Conservation (phyloP, 37 sponge, comb jelly and placozoan species). For the Spongia lamella region DNA sequence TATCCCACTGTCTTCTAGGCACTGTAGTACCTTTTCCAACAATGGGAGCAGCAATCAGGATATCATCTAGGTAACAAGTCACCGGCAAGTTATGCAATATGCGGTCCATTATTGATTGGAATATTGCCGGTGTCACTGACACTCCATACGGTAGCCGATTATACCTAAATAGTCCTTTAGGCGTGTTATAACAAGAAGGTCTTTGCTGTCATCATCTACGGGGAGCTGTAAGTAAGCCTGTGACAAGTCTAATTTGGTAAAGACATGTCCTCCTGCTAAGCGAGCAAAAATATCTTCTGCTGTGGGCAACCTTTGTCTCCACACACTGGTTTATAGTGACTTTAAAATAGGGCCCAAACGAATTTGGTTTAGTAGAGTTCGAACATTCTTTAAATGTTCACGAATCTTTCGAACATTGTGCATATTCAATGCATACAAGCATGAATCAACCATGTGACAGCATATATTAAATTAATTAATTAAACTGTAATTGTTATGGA, state of each 20-base stretch:
- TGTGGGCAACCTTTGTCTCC: conserved; percentile 26
- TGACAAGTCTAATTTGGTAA: conserved; percentile 21
- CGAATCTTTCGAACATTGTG: too few relatives aligned
- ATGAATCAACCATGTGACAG: too few relatives aligned
- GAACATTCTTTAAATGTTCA: too few relatives aligned
- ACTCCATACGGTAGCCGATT: conserved; percentile 28
- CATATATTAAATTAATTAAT: too few relatives aligned
- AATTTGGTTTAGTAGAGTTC: too few relatives aligned
- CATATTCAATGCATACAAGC: too few relatives aligned
- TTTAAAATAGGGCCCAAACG: too few relatives aligned
- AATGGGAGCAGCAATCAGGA: neutral
- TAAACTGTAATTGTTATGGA: too few relatives aligned
- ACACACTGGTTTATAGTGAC: conserved; percentile 30
- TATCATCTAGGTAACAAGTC: conserved; percentile 25
- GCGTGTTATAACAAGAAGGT: conserved; percentile 14
- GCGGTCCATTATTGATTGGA: conserved; percentile 13
- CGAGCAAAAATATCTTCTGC: conserved; percentile 24
- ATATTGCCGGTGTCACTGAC: conserved; percentile 19
- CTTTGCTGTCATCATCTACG: neutral
- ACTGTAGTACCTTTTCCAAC: conserved; percentile 7
- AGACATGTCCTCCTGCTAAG: conserved; percentile 20
- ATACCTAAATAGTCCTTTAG: conserved; percentile 8
- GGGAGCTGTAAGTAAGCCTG: conserved; percentile 23
- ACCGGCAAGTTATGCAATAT: conserved; percentile 1
- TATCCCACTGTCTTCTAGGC: conserved; percentile 11